Conservation (phyloP, 30 jellyfish, hydroid and myxozoan genomes). For the Turritopsis dohrnii region DNA sequence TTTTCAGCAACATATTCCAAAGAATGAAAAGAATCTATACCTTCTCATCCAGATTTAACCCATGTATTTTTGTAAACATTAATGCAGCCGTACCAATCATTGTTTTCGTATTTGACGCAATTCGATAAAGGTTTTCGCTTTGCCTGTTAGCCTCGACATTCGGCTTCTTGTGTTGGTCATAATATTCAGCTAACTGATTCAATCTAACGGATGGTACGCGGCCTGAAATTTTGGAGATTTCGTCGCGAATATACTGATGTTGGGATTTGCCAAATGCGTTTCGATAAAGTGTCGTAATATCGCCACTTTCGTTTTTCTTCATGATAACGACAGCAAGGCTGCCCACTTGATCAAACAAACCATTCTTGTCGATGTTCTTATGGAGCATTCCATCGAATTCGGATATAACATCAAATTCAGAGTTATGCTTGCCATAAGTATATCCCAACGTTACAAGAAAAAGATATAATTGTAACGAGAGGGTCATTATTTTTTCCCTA, state of each 20-base stretch:
- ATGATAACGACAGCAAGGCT: slow-evolving; percentile 11
- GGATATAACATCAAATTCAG: neutral
- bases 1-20: neutral
- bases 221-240: neutral
- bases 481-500: neutral
- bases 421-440: neutral
- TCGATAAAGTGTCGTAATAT: neutral
- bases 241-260: neutral
- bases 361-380: neutral
- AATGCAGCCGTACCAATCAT: slow-evolving; percentile 15
- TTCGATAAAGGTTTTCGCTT: slow-evolving; percentile 12
- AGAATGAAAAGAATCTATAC: neutral
- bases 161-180: neutral
- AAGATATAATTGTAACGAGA: too few relatives aligned
- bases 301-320: neutral
- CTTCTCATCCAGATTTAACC: slow-evolving; percentile 19
- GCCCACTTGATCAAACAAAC: slow-evolving; percentile 11
- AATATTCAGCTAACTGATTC: neutral
- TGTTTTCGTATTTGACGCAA: slow-evolving; percentile 16
- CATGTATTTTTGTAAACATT: neutral
- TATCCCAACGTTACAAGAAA: neutral
- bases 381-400: neutral
- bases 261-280: slow-evolving; percentile 20
- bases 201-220: neutral
- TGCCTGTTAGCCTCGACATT: neutral